Conservation (phyloP, 2,113 vertebrate species). For the Lasiurus borealis region DNA sequence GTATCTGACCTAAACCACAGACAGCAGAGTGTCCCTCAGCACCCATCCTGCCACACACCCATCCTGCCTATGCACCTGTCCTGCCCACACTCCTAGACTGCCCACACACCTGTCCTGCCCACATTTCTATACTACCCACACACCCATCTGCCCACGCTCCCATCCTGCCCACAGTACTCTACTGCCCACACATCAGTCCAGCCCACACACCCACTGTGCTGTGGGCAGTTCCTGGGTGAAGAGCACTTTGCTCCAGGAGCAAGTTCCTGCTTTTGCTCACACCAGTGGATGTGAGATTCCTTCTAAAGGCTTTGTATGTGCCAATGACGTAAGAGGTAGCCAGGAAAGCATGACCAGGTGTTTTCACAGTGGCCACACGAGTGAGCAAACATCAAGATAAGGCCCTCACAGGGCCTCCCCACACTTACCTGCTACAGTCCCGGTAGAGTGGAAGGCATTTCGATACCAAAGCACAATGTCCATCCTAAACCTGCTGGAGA, state of each 20-base stretch:
- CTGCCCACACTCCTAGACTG: no score
- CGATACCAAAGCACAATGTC: constrained; percentile 80
- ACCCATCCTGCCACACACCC: not conserved
- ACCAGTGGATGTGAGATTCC: not conserved
- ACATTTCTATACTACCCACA: no score
- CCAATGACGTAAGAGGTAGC: not conserved
- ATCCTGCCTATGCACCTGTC: no score
- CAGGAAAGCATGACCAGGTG: not conserved
- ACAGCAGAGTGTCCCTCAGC: not conserved
- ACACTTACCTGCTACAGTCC: constrained; percentile 61
- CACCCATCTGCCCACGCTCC: no score
- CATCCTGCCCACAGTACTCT: no score
- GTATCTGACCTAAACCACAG: fast-evolving
- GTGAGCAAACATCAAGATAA: not conserved
- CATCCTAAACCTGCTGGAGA: constrained; percentile 69
- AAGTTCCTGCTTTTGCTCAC: not conserved
- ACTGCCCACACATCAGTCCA: no score
- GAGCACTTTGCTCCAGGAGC: not conserved
- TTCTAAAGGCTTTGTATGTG: not conserved
- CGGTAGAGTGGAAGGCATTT: constrained; percentile 34
- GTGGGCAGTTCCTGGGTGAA: fast-evolving
- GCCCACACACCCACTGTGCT: fast-evolving
- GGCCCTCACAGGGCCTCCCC: no score
- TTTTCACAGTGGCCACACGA: not conserved
- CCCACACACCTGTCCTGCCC: no score